phyloP scores from a whole-genome alignment of 2,888 invertebrate genomes.

The Theristus sp. region DNA sequence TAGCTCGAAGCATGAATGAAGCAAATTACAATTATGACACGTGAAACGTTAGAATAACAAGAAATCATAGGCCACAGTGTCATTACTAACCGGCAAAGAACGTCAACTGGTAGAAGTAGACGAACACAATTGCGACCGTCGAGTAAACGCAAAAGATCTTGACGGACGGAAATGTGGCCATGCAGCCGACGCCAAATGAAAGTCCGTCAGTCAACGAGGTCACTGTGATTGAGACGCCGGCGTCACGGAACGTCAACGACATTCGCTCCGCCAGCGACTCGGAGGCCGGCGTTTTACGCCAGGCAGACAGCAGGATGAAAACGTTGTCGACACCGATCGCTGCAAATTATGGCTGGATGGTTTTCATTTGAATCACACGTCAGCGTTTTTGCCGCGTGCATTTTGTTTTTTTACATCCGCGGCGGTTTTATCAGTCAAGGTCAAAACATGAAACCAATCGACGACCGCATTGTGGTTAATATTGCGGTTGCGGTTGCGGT shows the following conservation, averaged over 20 bases:
- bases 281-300: slow-evolving; percentile 58
- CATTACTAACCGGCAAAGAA: slow-evolving; percentile 59
- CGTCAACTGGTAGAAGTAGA: slow-evolving; percentile 74
- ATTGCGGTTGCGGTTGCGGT: no score
- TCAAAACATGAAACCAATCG: no score
- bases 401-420: no score
- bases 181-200: slow-evolving; percentile 73
- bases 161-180: slow-evolving; percentile 79
- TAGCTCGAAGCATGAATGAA: no score
- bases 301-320: slow-evolving; percentile 82
- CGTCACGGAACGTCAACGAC: slow-evolving; percentile 70
- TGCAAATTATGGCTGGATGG: slow-evolving; percentile 31
- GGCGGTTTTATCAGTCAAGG: no score
- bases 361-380: neutral
- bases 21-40: no score
- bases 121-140: slow-evolving; percentile 71
- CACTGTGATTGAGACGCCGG: slow-evolving; percentile 82
- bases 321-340: slow-evolving; percentile 91
- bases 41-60: no score
- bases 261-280: slow-evolving; percentile 56
- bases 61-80: no score
- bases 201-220: slow-evolving; percentile 65
- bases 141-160: slow-evolving; percentile 82
- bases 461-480: no score
- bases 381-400: neutral